Evolutionary conservation across 1,140 invertebrate genomes (phyloP).

Genomic region (Drosophila littoralis): DNA sequence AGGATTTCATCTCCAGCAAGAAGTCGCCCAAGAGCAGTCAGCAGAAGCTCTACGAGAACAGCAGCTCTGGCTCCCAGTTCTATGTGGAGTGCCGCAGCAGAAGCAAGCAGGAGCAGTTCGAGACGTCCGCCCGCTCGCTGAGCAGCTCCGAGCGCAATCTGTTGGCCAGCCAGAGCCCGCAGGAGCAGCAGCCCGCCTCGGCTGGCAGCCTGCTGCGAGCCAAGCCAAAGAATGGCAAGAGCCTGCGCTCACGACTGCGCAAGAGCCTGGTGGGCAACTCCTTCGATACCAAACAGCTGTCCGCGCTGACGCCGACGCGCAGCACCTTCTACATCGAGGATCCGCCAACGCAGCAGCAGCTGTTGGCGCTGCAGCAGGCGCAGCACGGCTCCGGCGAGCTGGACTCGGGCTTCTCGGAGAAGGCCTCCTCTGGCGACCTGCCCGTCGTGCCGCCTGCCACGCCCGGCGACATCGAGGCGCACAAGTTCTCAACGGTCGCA

Average conservation of each 20-base stretch:
- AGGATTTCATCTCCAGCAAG: constrained; percentile 86
- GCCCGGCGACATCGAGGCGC: constrained; percentile 48
- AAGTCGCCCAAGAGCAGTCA: constrained; percentile 85
- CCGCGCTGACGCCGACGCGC: constrained; percentile 83
- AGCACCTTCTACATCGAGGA: constrained; percentile 89
- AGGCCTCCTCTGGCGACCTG: constrained; percentile 53
- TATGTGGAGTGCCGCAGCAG: constrained; percentile 54
- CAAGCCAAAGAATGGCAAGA: constrained; percentile 85
- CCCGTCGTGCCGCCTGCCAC: constrained; percentile 10
- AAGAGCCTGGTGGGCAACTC: constrained; percentile 84
- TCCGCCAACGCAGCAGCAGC: constrained; percentile 54
- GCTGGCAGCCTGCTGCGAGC: constrained; percentile 54
- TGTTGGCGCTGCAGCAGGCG: constrained; percentile 29
- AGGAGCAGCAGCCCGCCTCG: constrained; percentile 10
- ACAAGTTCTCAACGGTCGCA: constrained; percentile 68
- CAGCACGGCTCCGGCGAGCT: constrained; percentile 85
- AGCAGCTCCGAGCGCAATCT: constrained; percentile 55
- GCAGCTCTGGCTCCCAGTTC: constrained; percentile 56
- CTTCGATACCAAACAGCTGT: constrained; percentile 83
- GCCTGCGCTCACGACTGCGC: constrained; percentile 85
- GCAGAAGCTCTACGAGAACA: constrained; percentile 79
- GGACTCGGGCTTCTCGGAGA: constrained; percentile 86
- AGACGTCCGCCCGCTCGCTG: constrained; percentile 44
- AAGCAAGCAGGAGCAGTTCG: constrained; percentile 56
- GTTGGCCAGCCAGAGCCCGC: constrained; percentile 9